Conservation (phyloP, 1,140 invertebrate genomes). For the Solenopsis fugax region DNA sequence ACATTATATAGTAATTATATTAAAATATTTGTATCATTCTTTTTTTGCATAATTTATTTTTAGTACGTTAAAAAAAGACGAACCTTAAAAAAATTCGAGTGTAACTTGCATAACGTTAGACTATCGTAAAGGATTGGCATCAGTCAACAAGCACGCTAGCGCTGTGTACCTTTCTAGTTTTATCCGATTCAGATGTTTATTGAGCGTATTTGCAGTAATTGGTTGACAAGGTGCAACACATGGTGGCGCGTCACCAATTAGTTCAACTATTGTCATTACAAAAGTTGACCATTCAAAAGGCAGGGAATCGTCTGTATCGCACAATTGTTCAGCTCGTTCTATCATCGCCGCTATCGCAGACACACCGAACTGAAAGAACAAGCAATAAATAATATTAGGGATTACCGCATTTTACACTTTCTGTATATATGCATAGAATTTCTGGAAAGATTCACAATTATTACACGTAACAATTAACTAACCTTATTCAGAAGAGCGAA, state of each 20-base stretch:
- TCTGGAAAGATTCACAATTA: background rate
- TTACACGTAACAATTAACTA: conserved; percentile 37
- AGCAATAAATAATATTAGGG: conserved; percentile 5
- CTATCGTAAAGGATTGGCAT: conserved; percentile 81
- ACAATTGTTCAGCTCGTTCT: conserved; percentile 82
- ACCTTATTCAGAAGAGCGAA: conserved; percentile 85
- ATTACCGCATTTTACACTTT: background rate
- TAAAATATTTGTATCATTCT: conserved; percentile 64
- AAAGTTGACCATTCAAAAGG: conserved; percentile 83
- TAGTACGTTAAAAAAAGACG: conserved; percentile 64
- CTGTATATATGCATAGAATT: conserved; percentile 17
- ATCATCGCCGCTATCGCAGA: conserved; percentile 83
- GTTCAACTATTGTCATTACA: conserved; percentile 78
- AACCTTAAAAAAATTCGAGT: conserved; percentile 50
- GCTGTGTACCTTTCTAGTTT: conserved; percentile 79
- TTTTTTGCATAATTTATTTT: conserved; percentile 54
- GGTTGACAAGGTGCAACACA: conserved; percentile 81
- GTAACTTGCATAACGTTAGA: conserved; percentile 60
- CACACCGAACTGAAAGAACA: conserved; percentile 83
- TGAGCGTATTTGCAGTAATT: conserved; percentile 80
- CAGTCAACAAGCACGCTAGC: conserved; percentile 82
- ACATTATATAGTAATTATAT: conserved; percentile 63
- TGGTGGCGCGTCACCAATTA: conserved; percentile 76
- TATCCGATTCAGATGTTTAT: conserved; percentile 81
- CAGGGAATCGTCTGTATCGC: conserved; percentile 68